Base-by-base conservation (phyloP, 2,113 vertebrate genomes). In the Cardinalis cardinalis region DNA sequence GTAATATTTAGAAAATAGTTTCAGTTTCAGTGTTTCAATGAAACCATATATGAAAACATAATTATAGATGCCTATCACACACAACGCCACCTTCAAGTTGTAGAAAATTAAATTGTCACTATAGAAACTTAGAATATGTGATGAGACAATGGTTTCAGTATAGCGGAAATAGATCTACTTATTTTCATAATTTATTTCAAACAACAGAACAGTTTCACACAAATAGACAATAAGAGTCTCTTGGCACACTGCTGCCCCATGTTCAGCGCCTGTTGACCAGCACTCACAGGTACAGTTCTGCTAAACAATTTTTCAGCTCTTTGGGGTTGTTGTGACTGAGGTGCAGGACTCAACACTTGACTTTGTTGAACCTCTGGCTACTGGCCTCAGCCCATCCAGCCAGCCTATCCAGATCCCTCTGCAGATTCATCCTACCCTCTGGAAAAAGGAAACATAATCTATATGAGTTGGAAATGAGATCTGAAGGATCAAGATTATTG, bases 231-330 rank as follows among this genome's bases (percentile, higher is more conserved):
- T 11, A 59, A 46, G 5, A n/a, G 14, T 40, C 18, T 70, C 16
- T 25, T 21, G 68, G 23, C 36, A 65, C 32, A 29, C 36, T 58
- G 2, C 19, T 52, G 7, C 6, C n/a, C 21, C 52, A 18, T 10
- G 19, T 25, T 51, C 52, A 38, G 8, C 11, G 3, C 16, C 18
- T n/a, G 7, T 14, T 66, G 38, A 59, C 16, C 24, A 25, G 17
- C 18, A 59, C 3, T 43, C 4, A 0, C 12, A 12, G 10, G 4
- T 9, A 3, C 16, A 38, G 66, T 59, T 21, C 28, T 9, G 10
- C 8, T 29, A 23, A 13, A 4, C 8, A 19, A 10, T 38, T 80
- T 65, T 73, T 32, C 28, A 38, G 0, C 16, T 38, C 2, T 14
- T 4, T 34, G n/a, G 17, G n/a, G 5, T 29, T 51, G 5, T 9